Percentiles rank a stretch among this genome's conserved stretches.
phyloP scores from a whole-genome alignment of 2,113 vertebrate species.

The Phalacrocorax aristotelis region DNA sequence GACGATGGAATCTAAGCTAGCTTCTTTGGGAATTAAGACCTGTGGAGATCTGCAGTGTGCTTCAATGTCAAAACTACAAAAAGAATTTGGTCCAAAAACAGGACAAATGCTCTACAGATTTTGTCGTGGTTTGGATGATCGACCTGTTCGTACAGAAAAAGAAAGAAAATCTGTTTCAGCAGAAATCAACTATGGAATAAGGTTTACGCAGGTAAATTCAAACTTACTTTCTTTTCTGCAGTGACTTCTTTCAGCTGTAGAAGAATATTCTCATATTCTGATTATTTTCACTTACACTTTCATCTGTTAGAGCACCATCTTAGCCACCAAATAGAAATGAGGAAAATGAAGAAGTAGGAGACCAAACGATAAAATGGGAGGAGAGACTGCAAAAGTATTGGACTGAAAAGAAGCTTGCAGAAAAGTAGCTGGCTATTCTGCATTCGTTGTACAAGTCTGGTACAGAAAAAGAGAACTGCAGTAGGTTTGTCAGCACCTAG shows the following conservation, averaged over 20 bases:
- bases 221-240: not conserved
- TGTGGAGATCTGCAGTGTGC: slow-evolving; percentile 94
- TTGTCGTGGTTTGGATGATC: slow-evolving; percentile 92
- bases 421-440: slow-evolving; percentile 51
- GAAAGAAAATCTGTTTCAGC: slow-evolving; percentile 96
- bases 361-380: slow-evolving; percentile 34
- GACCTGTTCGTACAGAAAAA: slow-evolving; percentile 91
- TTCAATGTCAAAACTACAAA: slow-evolving; percentile 90
- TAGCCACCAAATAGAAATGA: slow-evolving; percentile 31
- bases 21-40: slow-evolving; percentile 86
- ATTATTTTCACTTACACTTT: slow-evolving; percentile 49
- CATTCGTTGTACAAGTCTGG: not conserved
- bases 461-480: slow-evolving; percentile 44
- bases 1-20: slow-evolving; percentile 89
- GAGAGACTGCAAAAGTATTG: slow-evolving; percentile 35
- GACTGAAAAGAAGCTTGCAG: slow-evolving; percentile 45
- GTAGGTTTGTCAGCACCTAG: slow-evolving; percentile 42
- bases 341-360: slow-evolving; percentile 49
- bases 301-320: slow-evolving; percentile 40
- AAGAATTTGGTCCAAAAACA: slow-evolving; percentile 93
- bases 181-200: slow-evolving; percentile 98
- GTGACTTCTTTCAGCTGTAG: not conserved
- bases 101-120: slow-evolving; percentile 95
- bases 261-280: slow-evolving; percentile 7
- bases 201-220: slow-evolving; percentile 86